phyloP scores from a whole-genome alignment of 2,113 vertebrate genomes.

The Scortum barcoo region DNA sequence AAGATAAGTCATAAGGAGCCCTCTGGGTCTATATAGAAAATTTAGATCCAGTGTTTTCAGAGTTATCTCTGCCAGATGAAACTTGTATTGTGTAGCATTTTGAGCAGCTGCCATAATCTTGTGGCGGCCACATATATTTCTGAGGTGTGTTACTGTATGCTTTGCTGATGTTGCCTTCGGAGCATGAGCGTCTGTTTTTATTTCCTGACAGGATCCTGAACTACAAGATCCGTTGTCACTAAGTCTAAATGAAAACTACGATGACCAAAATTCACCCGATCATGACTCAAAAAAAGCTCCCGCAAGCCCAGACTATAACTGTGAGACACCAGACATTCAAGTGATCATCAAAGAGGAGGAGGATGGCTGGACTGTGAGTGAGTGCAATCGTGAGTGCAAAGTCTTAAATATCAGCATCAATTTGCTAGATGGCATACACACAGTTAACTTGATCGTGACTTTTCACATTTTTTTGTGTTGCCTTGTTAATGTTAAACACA shows the following conservation, averaged over 20 bases:
- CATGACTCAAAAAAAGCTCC: constrained; percentile 29
- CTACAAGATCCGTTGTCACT: constrained; percentile 61
- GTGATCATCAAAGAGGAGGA: constrained; percentile 75
- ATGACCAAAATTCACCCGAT: constrained; percentile 31
- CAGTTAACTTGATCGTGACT: neutral
- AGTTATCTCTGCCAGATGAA: neutral
- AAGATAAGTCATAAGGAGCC: neutral
- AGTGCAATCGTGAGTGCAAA: constrained; percentile 71
- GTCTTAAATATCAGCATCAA: constrained; percentile 21
- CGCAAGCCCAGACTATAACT: constrained; percentile 27
- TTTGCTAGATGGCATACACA: neutral
- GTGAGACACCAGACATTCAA: constrained; percentile 59
- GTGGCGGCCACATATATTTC: neutral
- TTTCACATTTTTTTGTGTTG: constrained; percentile 10
- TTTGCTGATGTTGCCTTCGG: neutral
- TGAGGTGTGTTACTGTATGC: neutral
- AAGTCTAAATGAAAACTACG: constrained; percentile 52
- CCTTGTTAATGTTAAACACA: constrained; percentile 24
- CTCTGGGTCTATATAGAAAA: neutral
- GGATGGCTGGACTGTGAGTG: constrained; percentile 71
- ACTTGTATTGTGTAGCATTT: neutral
- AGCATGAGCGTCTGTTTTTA: neutral
- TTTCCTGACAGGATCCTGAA: constrained; percentile 65
- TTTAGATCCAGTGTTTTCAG: neutral
- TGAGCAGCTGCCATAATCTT: neutral